phyloP scores from a whole-genome alignment of 2,797 vertebrate species.

The Pseudomugil tenellus region DNA sequence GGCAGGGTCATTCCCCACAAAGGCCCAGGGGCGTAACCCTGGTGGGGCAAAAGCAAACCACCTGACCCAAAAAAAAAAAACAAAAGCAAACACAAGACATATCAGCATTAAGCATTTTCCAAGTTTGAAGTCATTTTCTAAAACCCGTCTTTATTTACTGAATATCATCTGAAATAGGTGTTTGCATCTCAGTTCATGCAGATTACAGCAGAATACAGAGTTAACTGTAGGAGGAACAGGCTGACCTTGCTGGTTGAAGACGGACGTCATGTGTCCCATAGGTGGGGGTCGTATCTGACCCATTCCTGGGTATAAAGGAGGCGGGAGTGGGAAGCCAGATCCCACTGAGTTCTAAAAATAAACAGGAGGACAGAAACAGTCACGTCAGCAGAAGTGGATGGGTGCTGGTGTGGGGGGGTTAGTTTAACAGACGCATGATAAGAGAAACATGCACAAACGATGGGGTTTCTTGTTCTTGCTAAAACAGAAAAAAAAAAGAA shows the following conservation, averaged over 20 bases:
- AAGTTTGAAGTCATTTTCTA: not conserved
- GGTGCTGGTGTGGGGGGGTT: no score
- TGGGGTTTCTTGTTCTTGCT: no score
- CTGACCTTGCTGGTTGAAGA: slow-evolving; percentile 89
- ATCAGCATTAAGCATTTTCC: not conserved
- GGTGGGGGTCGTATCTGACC: slow-evolving; percentile 83
- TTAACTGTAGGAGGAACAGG: not conserved
- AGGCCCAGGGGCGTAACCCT: slow-evolving; percentile 82
- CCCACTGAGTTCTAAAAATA: slow-evolving; percentile 87
- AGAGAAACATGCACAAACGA: not conserved
- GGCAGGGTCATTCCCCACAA: slow-evolving; percentile 86
- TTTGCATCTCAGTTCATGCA: not conserved
- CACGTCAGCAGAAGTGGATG: not conserved
- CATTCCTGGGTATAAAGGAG: slow-evolving; percentile 87
- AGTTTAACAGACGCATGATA: not conserved
- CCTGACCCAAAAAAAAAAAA: slow-evolving; percentile 46
- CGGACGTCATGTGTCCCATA: slow-evolving; percentile 83
- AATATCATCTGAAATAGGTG: not conserved
- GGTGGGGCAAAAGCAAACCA: slow-evolving; percentile 84
- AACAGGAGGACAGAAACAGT: slow-evolving; percentile 2
- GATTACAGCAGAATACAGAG: not conserved
- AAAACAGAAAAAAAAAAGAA: no score
- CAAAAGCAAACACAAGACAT: not conserved
- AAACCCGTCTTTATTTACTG: not conserved
- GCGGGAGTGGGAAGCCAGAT: slow-evolving; percentile 86